Evolutionary conservation across 2,113 vertebrate species (phyloP).

Genomic region (Canis aureus): DNA sequence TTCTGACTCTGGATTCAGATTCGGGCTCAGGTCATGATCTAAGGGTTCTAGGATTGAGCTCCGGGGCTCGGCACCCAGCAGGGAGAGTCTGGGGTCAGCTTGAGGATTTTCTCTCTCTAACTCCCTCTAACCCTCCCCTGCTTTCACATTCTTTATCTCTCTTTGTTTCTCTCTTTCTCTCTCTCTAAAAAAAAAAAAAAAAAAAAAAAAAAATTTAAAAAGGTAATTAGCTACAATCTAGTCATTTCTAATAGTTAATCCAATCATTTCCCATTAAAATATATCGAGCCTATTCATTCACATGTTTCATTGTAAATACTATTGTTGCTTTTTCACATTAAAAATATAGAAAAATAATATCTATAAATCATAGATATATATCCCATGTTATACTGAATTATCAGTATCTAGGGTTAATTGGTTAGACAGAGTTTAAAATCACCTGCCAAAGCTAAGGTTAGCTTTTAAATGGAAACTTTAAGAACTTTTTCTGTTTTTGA

Average conservation of each 20-base stretch:
- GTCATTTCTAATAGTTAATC: neutral
- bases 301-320: neutral
- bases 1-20: neutral
- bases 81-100: neutral
- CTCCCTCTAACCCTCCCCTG: neutral
- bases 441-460: neutral
- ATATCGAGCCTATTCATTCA: neutral
- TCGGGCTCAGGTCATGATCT: neutral
- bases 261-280: neutral
- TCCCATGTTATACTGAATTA: neutral
- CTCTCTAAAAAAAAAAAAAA: too few relatives aligned
- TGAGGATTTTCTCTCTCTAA: neutral
- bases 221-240: neutral
- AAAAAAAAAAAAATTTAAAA: neutral
- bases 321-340: neutral
- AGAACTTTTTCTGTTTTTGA: neutral
- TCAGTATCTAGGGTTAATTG: neutral
- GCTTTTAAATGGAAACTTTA: neutral
- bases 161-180: neutral
- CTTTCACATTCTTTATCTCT: neutral
- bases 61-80: accelerated
- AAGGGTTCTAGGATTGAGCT: neutral
- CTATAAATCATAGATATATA: neutral
- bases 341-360: neutral
- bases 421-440: neutral